Evolutionary conservation across 53 echinoderm and acorn worm genomes (phyloP).

Genomic region (Astropecten irregularis): DNA sequence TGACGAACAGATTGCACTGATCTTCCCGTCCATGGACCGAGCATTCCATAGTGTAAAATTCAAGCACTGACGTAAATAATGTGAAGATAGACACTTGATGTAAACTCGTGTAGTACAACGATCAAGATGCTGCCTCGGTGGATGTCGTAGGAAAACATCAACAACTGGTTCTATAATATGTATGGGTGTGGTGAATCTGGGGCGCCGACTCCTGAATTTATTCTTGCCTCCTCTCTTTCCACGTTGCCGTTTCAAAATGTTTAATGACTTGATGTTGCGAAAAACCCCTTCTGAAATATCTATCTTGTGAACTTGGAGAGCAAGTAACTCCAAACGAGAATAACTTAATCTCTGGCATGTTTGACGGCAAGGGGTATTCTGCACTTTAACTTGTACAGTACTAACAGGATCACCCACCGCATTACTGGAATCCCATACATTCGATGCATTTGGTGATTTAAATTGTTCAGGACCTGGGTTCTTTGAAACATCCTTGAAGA

Average conservation of each 20-base stretch:
- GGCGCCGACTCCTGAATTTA: too few relatives aligned
- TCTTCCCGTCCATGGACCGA: not conserved
- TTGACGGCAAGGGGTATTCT: too few relatives aligned
- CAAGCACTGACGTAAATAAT: not conserved
- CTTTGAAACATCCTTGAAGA: not conserved
- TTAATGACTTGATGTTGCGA: not conserved
- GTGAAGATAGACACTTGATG: not conserved
- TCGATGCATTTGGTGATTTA: not conserved
- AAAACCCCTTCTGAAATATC: not conserved
- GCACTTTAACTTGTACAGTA: too few relatives aligned
- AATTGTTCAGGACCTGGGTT: not conserved
- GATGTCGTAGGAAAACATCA: not conserved
- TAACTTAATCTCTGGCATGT: not conserved
- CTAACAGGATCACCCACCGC: not conserved
- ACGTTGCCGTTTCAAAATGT: not conserved
- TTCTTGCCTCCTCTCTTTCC: slow-evolving; percentile 1
- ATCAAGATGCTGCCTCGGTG: not conserved
- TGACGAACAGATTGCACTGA: not conserved
- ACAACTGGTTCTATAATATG: not conserved
- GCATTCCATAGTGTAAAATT: slow-evolving; percentile 6
- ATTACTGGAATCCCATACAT: not conserved
- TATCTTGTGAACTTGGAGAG: not conserved
- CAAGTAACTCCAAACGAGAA: not conserved
- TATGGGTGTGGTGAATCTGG: not conserved
- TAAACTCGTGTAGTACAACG: not conserved